Evolutionary conservation across 2,113 vertebrate species (phyloP), one percentile per base, ranked within the genome.

Genomic region (Pseudopodoces humilis): DNA sequence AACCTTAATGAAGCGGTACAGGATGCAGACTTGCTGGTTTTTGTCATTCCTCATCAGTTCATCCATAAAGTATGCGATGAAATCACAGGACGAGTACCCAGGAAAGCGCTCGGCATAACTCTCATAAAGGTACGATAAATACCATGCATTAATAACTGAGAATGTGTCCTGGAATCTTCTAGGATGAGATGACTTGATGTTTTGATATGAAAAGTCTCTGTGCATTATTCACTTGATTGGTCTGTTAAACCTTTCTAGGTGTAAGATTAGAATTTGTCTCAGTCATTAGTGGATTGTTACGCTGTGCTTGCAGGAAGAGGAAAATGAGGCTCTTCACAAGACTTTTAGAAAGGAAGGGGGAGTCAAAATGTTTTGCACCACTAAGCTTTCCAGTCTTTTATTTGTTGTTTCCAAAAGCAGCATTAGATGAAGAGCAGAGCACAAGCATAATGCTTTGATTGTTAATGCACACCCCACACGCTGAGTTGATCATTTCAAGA

Each of bases 11-110:
- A 99, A 31, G 99, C 99, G 0, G 99, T 99, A 14, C 91, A 98
- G 75, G 99, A 98, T 41, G 99, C 99, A 3, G 98, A 99, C 96
- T 95, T 99, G 86, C 97, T 99, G 89, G 97, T 99, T 82, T 99
- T 99, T 55, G 99, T 99, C 79, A 98, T 99, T 58, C 99, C 99
- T 49, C 99, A 99, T 91, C 99, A 99, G 97, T 99, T 98, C 97
- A 99, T 99, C 89, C 97, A 98, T 88, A 98, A 97, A 47, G 97
- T 99, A 91, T 99, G 99, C 4, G 98, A 99, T 9, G 98, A 99
- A 94, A 98, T 99, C 97, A 97, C 97, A 3, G 98, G 98, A 55
- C 97, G 75, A 33, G 97, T 99, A n/a, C 97, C 98, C 39, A 96
- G 97, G 87, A 97, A 96, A 41, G 99, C 99, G 0, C 94, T 98